A percentile compares a stretch with the other conserved stretches of the same genome.
Evolutionary conservation across 1,140 invertebrate species (phyloP).

Genomic region (Reticulitermes speratus): DNA sequence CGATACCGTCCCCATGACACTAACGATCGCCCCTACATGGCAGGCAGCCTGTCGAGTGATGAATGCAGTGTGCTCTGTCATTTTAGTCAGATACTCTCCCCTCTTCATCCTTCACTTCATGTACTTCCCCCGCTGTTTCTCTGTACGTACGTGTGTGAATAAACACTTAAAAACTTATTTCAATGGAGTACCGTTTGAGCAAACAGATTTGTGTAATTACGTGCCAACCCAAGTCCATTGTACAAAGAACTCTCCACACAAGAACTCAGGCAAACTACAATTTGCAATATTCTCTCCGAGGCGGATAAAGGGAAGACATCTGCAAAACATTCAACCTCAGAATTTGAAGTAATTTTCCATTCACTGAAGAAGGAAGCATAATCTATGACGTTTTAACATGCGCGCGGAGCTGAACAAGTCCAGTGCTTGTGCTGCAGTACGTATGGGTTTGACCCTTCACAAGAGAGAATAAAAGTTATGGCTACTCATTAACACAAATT

Average conservation of each 20-base stretch:
- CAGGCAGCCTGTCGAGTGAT: neutral
- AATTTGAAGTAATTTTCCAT: neutral
- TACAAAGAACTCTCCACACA: neutral
- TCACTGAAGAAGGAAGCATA: neutral
- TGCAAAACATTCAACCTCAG: neutral
- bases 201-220: conserved; percentile 19
- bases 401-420: no score
- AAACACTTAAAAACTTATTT: conserved; percentile 14
- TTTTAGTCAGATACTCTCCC: neutral
- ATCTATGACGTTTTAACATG: neutral
- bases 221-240: neutral
- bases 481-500: no score
- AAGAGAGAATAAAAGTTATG: no score
- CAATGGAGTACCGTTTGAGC: neutral
- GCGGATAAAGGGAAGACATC: neutral
- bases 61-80: neutral
- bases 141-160: neutral
- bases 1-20: neutral
- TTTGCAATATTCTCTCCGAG: neutral
- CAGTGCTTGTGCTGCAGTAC: no score
- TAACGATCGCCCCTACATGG: neutral
- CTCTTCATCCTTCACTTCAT: no score
- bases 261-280: neutral
- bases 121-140: neutral
- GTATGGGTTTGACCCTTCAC: no score